Base-by-base conservation (phyloP, 2,888 invertebrate species). In the Bombyx huttoni region DNA sequence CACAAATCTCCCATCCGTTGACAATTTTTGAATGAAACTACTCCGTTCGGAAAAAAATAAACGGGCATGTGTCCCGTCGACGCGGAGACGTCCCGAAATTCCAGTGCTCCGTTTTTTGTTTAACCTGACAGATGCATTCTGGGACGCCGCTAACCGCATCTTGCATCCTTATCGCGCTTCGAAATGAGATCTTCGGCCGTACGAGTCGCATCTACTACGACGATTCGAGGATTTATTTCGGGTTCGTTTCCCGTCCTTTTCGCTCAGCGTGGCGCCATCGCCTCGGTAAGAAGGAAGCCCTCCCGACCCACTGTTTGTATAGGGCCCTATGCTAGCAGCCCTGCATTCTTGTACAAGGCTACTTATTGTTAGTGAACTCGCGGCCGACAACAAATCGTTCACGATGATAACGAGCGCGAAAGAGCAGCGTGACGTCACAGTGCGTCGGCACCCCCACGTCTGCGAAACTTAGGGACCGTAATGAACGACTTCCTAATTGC, bases 401-500 rank as follows among this genome's bases (percentile, higher is more conserved):
- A 9, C 40, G 68, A 65, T 72, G 57, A 61, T 69, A 68, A 66
- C 69, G 68, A 71, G 71, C 70, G 68, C 68, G 77, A 78, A 80
- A 77, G 75, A 72, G 65, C 70, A 62, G 60, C 61, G 67, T 80
- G 81, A 83, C 81, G 81, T 81, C 78, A 81, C 75, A 65, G 65
- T 64, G 70, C 73, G 70, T 67, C 73, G 81, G 85, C 85, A 88
- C 87, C 88, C 88, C 84, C 80, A 76, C 83, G 86, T 87, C 87
- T 88, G 86, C 85, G 73, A 84, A 88, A 87, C 86, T 87, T 87
- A 86, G 86, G 88, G 87, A 83, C 79, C 85, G 78, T 87, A 87
- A 88, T 88, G 88, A 88, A 86, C 78, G 80, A 88, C 88, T 88
- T 87, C 88, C 88, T 88, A 88, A 88, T 88, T 87, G 87, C 84